Percentiles rank a stretch among this genome's conserved stretches.
phyloP scores from a whole-genome alignment of 1,140 invertebrate species.

The Formica exsecta region DNA sequence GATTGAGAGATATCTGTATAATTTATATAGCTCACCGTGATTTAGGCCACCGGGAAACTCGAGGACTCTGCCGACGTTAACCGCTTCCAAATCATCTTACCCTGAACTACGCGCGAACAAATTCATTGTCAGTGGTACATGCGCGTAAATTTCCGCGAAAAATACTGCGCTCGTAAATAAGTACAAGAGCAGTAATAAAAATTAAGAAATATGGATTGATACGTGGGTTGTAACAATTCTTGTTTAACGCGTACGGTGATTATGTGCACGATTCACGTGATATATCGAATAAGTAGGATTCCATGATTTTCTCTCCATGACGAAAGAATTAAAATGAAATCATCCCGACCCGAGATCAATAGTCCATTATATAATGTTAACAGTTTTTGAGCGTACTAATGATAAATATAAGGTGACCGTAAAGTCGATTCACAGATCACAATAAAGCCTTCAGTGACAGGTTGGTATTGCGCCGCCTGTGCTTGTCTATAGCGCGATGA shows the following conservation, averaged over 20 bases:
- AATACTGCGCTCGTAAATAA: conserved; percentile 26
- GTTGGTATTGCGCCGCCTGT: conserved; percentile 29
- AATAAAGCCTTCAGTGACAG: conserved; percentile 67
- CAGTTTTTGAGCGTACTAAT: conserved; percentile 17
- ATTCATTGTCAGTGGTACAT: conserved; percentile 36
- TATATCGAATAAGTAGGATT: not conserved
- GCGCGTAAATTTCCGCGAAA: conserved; percentile 34
- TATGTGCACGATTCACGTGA: conserved; percentile 11
- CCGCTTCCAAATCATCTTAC: conserved; percentile 22
- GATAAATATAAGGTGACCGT: conserved; percentile 56
- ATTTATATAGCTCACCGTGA: conserved; percentile 27
- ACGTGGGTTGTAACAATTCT: not conserved
- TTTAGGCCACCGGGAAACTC: conserved; percentile 22
- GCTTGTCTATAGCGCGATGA: conserved; percentile 69
- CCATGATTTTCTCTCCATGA: not conserved
- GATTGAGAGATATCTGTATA: conserved; percentile 30
- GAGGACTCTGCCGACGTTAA: conserved; percentile 18
- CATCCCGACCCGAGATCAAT: conserved; percentile 15
- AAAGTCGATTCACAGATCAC: conserved; percentile 55
- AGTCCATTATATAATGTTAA: conserved; percentile 8
- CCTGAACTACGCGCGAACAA: conserved; percentile 28
- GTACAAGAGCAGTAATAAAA: not conserved
- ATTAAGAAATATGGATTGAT: not conserved
- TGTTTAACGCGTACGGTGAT: not conserved
- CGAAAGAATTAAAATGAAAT: conserved; percentile 1